Base-by-base conservation (phyloP, 1,140 invertebrate species). In the Proctacanthus coquilletti region DNA sequence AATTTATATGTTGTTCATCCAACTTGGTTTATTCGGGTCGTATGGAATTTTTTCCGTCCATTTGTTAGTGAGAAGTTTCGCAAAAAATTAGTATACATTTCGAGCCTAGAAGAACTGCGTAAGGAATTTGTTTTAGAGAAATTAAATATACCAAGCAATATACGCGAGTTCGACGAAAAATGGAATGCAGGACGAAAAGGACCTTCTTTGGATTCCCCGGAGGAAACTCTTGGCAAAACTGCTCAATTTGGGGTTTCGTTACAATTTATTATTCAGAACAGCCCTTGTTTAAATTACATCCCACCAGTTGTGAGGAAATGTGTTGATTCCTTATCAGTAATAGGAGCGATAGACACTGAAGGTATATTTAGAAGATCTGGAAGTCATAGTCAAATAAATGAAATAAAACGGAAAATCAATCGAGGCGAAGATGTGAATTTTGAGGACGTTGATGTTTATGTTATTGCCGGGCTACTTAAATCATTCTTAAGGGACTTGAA, bases 1-100 rank as follows among this genome's bases (percentile, higher is more conserved):
- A 91, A 91, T 30, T 66, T 98, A 33, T 98, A 96, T 69, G 69
- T 99, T 49, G 94, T 99, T 19, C 96, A 99, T 69, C 95, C 96
- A 29, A 98, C 94, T 10, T 87, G 82, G 64, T 96, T 98, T 56
- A 94, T 99, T 46, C 78, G 89, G 56, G 75, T 98, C 50, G 75
- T 98, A 23, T 98, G 88, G 78, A 85, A 87, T 61, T 74, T 98
- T 51, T 89, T 99, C 55, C 83, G 82, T 56, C 93, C 94, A 10
- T 80, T 86, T 18, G 95, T 98, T 39, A 96, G 92, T 69, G 89
- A 77, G 5, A 98, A 98, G 65, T 98, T 98, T 72, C 92, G 92
- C 20, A 74, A 77, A 41, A 98, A 98, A 69, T 76, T 98, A 57
- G 88, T 92, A 74, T 97, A 98, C 65, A 85, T 97, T 27, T 91